phyloP scores from a whole-genome alignment of 2,113 vertebrate genomes.

The Pungitius pungitius region DNA sequence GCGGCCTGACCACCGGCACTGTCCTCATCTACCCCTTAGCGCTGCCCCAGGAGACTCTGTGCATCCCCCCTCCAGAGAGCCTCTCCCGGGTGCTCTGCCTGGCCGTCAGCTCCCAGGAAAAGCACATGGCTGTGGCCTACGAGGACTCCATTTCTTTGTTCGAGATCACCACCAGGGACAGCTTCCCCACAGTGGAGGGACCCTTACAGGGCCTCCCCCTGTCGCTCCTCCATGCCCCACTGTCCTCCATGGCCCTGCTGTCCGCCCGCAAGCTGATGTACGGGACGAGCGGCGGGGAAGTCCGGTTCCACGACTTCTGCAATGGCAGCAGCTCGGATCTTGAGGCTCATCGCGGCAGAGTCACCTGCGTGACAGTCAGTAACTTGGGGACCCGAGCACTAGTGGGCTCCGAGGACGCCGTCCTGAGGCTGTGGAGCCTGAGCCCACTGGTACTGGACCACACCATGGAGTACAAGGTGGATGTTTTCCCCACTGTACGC shows the following conservation, averaged over 20 bases:
- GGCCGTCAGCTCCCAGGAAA: constrained; percentile 75
- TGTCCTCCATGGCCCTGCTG: constrained; percentile 77
- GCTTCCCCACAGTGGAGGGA: constrained; percentile 73
- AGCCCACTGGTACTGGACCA: constrained; percentile 75
- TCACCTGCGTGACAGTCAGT: constrained; percentile 81
- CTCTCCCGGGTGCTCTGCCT: constrained; percentile 62
- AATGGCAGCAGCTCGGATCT: constrained; percentile 46
- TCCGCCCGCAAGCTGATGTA: constrained; percentile 73
- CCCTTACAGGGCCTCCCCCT: constrained; percentile 66
- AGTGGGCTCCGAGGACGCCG: constrained; percentile 79
- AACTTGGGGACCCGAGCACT: constrained; percentile 75
- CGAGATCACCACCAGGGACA: constrained; percentile 74
- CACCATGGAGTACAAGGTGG: constrained; percentile 84
- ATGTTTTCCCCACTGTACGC: not conserved
- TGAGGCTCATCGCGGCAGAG: constrained; percentile 77
- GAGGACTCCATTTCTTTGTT: constrained; percentile 75
- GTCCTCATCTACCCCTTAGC: constrained; percentile 83
- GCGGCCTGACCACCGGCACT: constrained; percentile 78
- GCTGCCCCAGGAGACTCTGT: constrained; percentile 77
- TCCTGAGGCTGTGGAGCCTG: constrained; percentile 84
- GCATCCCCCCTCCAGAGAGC: constrained; percentile 82
- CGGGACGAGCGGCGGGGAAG: constrained; percentile 65
- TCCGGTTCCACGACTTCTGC: constrained; percentile 70
- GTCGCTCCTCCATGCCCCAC: constrained; percentile 65
- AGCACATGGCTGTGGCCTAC: constrained; percentile 73